phyloP scores from a whole-genome alignment of 2,113 vertebrate genomes.

The Thamnophis sirtalis region DNA sequence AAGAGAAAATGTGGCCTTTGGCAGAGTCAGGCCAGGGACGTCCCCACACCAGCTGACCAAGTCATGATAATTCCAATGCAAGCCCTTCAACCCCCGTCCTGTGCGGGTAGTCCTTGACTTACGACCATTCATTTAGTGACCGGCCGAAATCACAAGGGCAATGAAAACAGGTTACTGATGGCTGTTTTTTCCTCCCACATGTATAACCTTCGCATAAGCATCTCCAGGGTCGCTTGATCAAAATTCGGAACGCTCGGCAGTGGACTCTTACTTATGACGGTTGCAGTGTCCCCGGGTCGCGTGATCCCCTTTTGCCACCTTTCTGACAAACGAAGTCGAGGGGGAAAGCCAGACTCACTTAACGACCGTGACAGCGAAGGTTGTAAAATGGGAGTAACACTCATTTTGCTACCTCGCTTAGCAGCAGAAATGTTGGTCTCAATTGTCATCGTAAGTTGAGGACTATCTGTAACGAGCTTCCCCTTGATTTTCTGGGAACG shows the following conservation, averaged over 20 bases:
- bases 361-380: background rate
- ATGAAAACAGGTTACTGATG: rapidly evolving
- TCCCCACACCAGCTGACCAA: background rate
- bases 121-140: too few relatives aligned
- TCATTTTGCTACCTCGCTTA: background rate
- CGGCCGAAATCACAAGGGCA: background rate
- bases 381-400: background rate
- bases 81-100: background rate
- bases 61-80: background rate
- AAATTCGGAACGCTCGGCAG: background rate
- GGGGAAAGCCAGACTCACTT: too few relatives aligned
- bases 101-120: background rate
- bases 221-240: too few relatives aligned
- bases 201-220: background rate
- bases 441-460: background rate
- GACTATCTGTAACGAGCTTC: background rate
- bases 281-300: too few relatives aligned
- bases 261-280: background rate
- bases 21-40: background rate
- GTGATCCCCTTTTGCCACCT: too few relatives aligned
- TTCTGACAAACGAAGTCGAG: too few relatives aligned
- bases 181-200: background rate
- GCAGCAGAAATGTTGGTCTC: background rate
- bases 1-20: background rate
- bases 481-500: background rate